These are phyloP conservation scores for Electrona antarctica DNA, from an alignment of 2,113 vertebrate species.

Conservation along the genomic window DNA sequence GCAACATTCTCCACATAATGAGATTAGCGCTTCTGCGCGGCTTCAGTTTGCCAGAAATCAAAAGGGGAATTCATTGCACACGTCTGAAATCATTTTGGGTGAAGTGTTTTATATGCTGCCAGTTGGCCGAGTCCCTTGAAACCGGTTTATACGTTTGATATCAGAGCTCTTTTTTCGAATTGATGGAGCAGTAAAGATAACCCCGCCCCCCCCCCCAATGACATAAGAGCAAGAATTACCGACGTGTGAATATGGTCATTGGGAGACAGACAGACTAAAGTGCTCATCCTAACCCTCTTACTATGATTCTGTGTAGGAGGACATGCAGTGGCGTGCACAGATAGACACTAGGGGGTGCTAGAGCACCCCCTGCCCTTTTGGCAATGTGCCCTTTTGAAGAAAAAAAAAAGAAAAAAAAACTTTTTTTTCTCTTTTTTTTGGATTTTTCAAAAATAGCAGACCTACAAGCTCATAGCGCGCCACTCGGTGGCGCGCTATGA, in stretches of 20 bases:
- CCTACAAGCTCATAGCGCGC: no score
- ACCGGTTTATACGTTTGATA: constrained; percentile 53
- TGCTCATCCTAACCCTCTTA: constrained; percentile 36
- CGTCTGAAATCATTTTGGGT: constrained; percentile 64
- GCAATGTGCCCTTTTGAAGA: no score
- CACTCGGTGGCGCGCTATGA: no score
- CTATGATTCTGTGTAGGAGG: constrained; percentile 18
- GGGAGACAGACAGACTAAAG: constrained; percentile 8
- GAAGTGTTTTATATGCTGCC: constrained; percentile 63
- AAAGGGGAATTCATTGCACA: constrained; percentile 63
- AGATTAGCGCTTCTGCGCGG: constrained; percentile 64
- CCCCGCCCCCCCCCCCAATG: not conserved
- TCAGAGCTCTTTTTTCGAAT: constrained; percentile 21
- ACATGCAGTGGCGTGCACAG: no score
- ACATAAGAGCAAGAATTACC: no score
- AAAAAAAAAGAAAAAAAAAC: no score
- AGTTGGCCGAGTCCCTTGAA: constrained; percentile 61
- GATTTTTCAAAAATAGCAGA: no score
- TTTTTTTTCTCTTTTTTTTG: no score
- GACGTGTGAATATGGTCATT: no score
- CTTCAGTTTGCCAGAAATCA: constrained; percentile 66
- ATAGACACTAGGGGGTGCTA: no score
- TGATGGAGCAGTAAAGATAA: constrained; percentile 41
- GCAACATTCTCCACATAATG: constrained; percentile 54
- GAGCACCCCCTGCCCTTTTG: no score